Evolutionary conservation across 2,797 vertebrate genomes (phyloP), one percentile per base, ranked within the genome.

Genomic region (Oreochromis mossambicus): DNA sequence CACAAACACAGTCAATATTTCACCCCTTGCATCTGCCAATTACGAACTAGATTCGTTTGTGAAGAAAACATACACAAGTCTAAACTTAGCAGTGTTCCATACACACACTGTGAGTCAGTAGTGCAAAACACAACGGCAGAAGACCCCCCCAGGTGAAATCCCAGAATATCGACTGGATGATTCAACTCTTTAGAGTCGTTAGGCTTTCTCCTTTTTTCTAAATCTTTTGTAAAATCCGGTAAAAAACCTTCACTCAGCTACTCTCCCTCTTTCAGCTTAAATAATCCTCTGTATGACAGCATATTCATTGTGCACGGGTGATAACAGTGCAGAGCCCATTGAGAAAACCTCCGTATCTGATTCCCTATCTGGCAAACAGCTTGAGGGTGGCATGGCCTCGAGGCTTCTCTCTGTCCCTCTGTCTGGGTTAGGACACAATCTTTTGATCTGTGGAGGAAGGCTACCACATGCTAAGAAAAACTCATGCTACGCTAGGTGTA

Each of bases 31-130:
- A 94, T 95, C 93, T 95, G 94, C 93, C 96, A 96, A 94, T 95
- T 94, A 95, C 81, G 77, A 94, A 87, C 91, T 89, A 87, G 92
- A 93, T 93, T 91, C 41, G 92, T 95, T 94, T 94, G 91, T 92
- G 90, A 88, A 89, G 91, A 86, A 94, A 93, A 94, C 93, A 92
- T 92, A 95, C 90, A 90, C 91, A 93, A 87, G 87, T 94, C 94
- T 96, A 96, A 96, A 96, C 94, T 95, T 95, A 97, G 95, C 94
- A 92, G 87, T 78, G 88, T 90, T 95, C 89, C 93, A 92, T 92
- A 92, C 89, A 91, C 93, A 88, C 68, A 91, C 92, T 92, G 93
- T 94, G 95, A 96, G 92, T 96, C 95, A 94, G 93, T 94, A 90
- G 94, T 89, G 93, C 91, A 89, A 92, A 95, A 93, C 93, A 95